Evolutionary conservation across 2,797 vertebrate species (phyloP).

Genomic region (Cynopterus sphinx): DNA sequence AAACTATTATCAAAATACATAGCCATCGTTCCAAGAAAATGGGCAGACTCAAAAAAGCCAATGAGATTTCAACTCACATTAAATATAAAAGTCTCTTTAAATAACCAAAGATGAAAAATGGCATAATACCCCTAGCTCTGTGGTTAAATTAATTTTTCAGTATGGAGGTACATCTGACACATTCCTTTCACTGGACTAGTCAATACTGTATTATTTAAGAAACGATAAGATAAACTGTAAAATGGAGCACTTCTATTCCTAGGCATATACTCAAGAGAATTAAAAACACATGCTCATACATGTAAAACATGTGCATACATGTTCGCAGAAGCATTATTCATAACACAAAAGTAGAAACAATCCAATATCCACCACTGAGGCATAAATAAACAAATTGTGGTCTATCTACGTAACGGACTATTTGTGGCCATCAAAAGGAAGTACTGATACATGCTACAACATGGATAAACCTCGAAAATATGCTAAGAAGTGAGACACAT

Average conservation of each 20-base stretch:
- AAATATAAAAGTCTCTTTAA: slow-evolving; percentile 4
- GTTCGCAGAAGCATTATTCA: neutral
- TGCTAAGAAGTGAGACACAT: neutral
- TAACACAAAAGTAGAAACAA: neutral
- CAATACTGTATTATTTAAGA: neutral
- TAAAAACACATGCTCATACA: neutral
- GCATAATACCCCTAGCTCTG: neutral
- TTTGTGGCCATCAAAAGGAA: neutral
- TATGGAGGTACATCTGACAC: neutral
- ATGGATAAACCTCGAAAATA: neutral
- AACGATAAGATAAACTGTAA: neutral
- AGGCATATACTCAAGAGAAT: neutral
- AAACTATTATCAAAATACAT: neutral
- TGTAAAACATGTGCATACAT: neutral
- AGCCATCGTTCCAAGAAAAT: neutral
- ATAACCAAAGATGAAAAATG: neutral
- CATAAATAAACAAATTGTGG: neutral
- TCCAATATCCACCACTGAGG: neutral
- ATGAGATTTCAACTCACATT: neutral
- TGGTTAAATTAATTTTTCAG: neutral
- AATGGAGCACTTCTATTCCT: neutral
- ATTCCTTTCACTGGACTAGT: neutral
- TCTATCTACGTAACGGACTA: neutral
- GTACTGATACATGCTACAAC: neutral
- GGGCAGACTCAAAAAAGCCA: neutral